phyloP scores from a whole-genome alignment of 2,797 vertebrate genomes.

The Pygocentrus nattereri region DNA sequence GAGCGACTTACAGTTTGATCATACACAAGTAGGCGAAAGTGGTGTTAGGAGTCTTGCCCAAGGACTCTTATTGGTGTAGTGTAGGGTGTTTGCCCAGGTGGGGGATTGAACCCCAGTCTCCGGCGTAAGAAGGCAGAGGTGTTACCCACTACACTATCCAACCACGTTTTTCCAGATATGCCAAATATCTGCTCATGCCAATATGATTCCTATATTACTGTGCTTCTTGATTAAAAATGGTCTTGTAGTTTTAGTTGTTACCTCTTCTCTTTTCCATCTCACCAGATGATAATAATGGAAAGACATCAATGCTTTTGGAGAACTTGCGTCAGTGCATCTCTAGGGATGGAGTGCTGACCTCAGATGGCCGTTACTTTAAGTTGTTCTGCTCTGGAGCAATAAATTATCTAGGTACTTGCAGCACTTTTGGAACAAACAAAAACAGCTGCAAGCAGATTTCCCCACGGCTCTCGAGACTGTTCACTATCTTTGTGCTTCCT shows the following conservation, averaged over 20 bases:
- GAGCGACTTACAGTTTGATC: too few relatives aligned
- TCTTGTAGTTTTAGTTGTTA: constrained; percentile 12
- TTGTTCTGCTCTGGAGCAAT: constrained; percentile 65
- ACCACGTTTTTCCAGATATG: too few relatives aligned
- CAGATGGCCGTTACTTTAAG: constrained; percentile 70
- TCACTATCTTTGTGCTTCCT: constrained; percentile 81
- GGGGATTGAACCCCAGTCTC: too few relatives aligned
- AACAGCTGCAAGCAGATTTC: constrained; percentile 67
- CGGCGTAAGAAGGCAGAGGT: too few relatives aligned
- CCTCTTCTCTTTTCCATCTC: constrained; percentile 2
- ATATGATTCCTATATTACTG: too few relatives aligned
- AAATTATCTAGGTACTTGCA: constrained; percentile 80
- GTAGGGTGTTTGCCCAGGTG: too few relatives aligned
- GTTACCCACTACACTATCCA: too few relatives aligned
- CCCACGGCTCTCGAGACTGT: constrained; percentile 81
- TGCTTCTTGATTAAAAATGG: too few relatives aligned
- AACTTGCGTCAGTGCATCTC: constrained; percentile 83
- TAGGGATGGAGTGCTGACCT: constrained; percentile 69
- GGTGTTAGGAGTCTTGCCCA: too few relatives aligned
- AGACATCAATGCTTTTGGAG: constrained; percentile 79
- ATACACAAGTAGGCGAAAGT: too few relatives aligned
- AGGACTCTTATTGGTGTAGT: too few relatives aligned
- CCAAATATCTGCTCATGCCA: too few relatives aligned
- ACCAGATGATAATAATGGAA: constrained; percentile 80
- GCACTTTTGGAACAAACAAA: constrained; percentile 62